A percentile compares a stretch with the other conserved stretches of the same genome.
These are phyloP conservation scores for Plutomurus gul DNA, from an alignment of 1,140 invertebrate genomes.

Conservation along the genomic window DNA sequence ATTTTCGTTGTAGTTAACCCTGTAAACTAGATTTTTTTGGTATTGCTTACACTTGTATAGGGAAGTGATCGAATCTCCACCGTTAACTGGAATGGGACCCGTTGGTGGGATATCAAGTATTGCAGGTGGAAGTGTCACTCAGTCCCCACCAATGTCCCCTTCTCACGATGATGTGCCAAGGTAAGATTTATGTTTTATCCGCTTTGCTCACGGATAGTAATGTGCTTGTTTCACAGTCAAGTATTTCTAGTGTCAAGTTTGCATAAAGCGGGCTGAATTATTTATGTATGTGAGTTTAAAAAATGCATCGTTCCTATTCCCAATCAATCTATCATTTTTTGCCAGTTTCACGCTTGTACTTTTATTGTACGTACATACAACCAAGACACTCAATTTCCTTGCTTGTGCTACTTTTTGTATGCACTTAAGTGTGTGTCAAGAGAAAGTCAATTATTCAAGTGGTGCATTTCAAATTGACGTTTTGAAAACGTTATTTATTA, in stretches of 20 bases:
- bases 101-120: slow-evolving; percentile 1
- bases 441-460: too few species aligned
- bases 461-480: too few species aligned
- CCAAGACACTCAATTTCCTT: too few species aligned
- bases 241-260: too few species aligned
- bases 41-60: slow-evolving; percentile 38
- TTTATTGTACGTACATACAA: too few species aligned
- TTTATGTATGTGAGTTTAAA: background rate
- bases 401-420: too few species aligned
- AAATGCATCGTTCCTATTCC: background rate
- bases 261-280: too few species aligned
- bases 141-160: slow-evolving; percentile 45
- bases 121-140: slow-evolving; percentile 28
- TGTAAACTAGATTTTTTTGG: slow-evolving; percentile 17
- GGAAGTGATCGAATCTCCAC: slow-evolving; percentile 42
- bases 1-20: slow-evolving; percentile 14
- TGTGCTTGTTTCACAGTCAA: background rate
- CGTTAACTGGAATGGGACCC: slow-evolving; percentile 1
- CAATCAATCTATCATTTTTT: background rate
- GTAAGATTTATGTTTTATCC: slow-evolving; percentile 28
- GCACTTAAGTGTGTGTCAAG: too few species aligned
- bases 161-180: slow-evolving; percentile 44
- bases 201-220: background rate
- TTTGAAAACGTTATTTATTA: too few species aligned
- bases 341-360: too few species aligned